These are phyloP conservation scores for Erinaceus europaeus DNA, from an alignment of 2,113 vertebrate genomes.

Conservation along the genomic window DNA sequence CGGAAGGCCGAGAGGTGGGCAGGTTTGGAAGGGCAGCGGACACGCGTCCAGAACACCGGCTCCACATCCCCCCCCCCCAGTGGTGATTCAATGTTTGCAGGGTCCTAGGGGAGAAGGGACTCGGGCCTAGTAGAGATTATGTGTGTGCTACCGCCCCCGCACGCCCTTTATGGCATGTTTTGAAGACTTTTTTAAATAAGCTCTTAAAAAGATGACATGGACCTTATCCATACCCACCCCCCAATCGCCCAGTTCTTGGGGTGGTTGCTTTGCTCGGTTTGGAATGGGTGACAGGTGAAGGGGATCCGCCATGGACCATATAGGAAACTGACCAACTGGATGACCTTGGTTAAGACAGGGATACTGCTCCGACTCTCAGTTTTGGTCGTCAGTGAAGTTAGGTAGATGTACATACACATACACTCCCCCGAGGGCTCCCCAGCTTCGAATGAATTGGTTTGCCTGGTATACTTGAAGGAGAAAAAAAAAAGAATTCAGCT, in stretches of 20 bases:
- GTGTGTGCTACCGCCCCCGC: too few species aligned
- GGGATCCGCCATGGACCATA: background rate
- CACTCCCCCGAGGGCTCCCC: too few species aligned
- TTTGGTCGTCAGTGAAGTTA: conserved; percentile 24
- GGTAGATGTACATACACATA: too few species aligned
- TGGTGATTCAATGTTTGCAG: background rate
- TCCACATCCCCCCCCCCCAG: background rate
- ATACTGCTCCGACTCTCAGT: background rate
- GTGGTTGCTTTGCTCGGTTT: background rate
- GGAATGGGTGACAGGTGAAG: background rate
- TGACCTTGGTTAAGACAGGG: conserved; percentile 49
- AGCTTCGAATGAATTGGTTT: background rate
- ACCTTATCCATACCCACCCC: background rate
- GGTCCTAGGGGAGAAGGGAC: too few species aligned
- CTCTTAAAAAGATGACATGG: background rate
- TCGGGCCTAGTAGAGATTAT: too few species aligned
- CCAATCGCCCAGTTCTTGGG: background rate
- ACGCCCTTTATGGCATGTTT: background rate
- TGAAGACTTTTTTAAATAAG: background rate
- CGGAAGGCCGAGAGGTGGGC: background rate
- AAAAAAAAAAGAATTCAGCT: background rate
- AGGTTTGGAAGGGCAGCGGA: background rate
- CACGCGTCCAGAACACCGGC: conserved; percentile 6
- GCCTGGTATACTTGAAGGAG: background rate
- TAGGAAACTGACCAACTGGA: background rate